Conservation (phyloP, 2,888 invertebrate genomes). For the Leptarthrus brevirostris region DNA sequence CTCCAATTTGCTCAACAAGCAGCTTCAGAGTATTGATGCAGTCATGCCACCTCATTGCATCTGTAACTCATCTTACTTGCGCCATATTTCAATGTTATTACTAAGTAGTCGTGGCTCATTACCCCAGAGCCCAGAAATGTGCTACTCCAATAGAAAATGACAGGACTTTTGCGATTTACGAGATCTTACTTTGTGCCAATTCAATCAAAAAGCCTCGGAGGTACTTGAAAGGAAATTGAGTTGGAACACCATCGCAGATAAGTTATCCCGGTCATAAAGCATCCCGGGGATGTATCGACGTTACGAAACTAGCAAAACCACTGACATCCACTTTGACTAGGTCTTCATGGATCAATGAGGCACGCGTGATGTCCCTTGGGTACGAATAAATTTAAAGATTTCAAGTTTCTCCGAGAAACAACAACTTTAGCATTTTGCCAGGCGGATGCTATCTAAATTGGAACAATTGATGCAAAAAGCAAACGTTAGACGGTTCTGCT, state of each 20-base stretch:
- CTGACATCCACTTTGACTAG: constrained; percentile 51
- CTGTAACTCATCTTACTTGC: too few relatives aligned
- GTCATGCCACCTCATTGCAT: too few relatives aligned
- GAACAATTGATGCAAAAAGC: constrained; percentile 49
- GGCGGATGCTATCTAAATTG: constrained; percentile 52
- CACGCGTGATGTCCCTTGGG: constrained; percentile 68
- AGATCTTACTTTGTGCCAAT: constrained; percentile 12
- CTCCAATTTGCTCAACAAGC: too few relatives aligned
- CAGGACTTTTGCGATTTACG: constrained; percentile 36
- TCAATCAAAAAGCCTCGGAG: constrained; percentile 37
- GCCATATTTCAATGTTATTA: too few relatives aligned
- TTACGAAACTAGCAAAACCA: constrained; percentile 14
- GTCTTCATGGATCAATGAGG: constrained; percentile 66
- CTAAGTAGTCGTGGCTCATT: too few relatives aligned
- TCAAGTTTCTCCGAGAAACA: constrained; percentile 21
- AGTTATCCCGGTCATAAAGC: constrained; percentile 27
- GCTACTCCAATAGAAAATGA: constrained; percentile 17
- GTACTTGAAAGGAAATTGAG: constrained; percentile 33
- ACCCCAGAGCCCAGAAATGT: too few relatives aligned
- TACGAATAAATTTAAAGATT: constrained; percentile 54
- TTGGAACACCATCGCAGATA: constrained; percentile 37
- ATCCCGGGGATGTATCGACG: constrained; percentile 28
- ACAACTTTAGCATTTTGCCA: constrained; percentile 27
- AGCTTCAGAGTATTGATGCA: too few relatives aligned
- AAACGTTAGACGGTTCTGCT: constrained; percentile 1